Conservation (phyloP, 2,888 invertebrate genomes). For the Drosophila kanekoi region DNA sequence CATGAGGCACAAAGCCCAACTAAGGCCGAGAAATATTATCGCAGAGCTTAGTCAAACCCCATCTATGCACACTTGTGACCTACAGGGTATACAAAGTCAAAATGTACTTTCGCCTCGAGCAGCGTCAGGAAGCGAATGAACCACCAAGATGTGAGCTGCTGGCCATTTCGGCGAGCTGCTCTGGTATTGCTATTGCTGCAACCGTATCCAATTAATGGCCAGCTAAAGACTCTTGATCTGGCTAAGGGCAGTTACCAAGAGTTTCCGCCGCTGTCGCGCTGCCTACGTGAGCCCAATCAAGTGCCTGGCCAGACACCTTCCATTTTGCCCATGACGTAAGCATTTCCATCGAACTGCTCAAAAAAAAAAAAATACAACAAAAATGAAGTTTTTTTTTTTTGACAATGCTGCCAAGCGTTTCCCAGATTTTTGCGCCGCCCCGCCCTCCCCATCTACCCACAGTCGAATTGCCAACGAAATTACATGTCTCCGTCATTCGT, state of each 20-base stretch:
- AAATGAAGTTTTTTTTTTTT: constrained; percentile 33
- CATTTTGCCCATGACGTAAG: constrained; percentile 40
- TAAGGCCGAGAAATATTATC: no score
- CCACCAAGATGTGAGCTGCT: constrained; percentile 12
- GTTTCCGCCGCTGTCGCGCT: constrained; percentile 7
- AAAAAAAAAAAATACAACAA: constrained; percentile 5
- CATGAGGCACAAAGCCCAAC: no score
- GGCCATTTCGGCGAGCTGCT: constrained; percentile 3
- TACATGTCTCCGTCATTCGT: constrained; percentile 57
- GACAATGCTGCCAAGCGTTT: constrained; percentile 52
- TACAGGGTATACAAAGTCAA: constrained; percentile 23
- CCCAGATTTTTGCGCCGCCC: constrained; percentile 35
- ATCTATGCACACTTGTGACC: neutral
- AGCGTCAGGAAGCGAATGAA: constrained; percentile 47
- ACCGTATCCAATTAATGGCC: constrained; percentile 59
- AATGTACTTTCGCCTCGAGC: constrained; percentile 35
- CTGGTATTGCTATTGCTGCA: constrained; percentile 24
- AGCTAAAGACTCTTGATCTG: constrained; percentile 49
- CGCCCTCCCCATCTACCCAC: constrained; percentile 6
- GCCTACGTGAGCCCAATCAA: constrained; percentile 69
- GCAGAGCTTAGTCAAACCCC: neutral
- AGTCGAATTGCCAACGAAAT: constrained; percentile 60
- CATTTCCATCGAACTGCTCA: constrained; percentile 49
- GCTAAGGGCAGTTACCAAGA: constrained; percentile 47
- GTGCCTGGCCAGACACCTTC: constrained; percentile 45